Conservation (phyloP, 2,113 vertebrate species). For the Zonotrichia leucophrys region DNA sequence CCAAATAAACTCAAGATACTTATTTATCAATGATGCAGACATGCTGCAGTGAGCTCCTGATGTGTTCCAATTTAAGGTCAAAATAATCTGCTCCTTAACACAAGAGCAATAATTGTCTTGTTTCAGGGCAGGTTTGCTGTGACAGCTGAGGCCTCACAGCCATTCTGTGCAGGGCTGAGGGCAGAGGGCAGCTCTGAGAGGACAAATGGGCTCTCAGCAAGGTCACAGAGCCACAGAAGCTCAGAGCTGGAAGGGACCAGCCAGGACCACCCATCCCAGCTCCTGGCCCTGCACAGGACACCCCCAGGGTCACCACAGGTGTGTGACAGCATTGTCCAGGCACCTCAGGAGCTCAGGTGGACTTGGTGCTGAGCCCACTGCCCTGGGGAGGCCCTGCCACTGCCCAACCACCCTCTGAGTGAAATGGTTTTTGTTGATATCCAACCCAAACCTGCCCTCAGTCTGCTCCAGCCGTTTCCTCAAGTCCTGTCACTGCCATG, state of each 20-base stretch:
- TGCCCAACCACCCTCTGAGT: background rate
- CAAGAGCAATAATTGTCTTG: background rate
- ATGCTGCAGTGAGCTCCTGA: background rate
- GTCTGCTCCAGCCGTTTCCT: background rate
- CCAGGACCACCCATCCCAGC: background rate
- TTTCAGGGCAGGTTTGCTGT: background rate
- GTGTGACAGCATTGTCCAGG: background rate
- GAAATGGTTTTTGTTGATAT: background rate
- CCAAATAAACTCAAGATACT: background rate
- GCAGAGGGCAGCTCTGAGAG: background rate
- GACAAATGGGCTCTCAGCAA: background rate
- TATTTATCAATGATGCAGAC: background rate
- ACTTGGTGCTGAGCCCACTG: background rate
- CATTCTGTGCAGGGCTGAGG: background rate
- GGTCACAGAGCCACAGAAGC: background rate
- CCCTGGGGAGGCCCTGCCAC: background rate
- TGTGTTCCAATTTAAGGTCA: background rate
- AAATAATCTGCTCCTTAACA: background rate
- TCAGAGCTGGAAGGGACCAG: background rate
- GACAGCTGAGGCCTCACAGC: background rate
- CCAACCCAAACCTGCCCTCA: background rate
- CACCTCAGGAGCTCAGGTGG: background rate
- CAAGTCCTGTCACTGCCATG: background rate
- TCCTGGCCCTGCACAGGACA: background rate
- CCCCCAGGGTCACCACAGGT: rapidly evolving